Evolutionary conservation across 2,113 vertebrate species (phyloP).

Genomic region (Diphyllodes magnificus): DNA sequence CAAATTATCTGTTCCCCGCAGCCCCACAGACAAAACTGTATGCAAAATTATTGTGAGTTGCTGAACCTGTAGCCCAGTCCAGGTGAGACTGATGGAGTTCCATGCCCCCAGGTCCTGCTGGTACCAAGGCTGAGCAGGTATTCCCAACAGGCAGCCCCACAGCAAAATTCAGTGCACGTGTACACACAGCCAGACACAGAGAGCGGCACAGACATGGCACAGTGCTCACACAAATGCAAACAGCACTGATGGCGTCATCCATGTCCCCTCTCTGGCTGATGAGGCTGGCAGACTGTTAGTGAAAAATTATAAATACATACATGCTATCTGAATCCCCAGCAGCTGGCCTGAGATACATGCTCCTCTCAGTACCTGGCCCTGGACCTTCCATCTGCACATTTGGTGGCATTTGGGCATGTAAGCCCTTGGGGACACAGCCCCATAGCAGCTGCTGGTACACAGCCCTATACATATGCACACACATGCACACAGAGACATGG

Average conservation of each 20-base stretch:
- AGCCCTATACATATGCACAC: not conserved
- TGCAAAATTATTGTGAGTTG: not conserved
- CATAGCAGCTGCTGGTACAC: not conserved
- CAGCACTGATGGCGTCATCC: not conserved
- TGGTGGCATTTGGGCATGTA: not conserved
- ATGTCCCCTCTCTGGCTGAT: not conserved
- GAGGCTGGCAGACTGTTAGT: not conserved
- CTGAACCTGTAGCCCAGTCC: not conserved
- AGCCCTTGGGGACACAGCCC: not conserved
- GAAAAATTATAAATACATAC: not conserved
- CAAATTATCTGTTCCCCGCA: not conserved
- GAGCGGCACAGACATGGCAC: not conserved
- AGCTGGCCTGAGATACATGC: not conserved
- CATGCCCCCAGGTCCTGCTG: not conserved
- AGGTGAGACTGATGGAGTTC: not conserved
- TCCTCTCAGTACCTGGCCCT: not conserved
- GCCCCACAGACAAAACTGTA: not conserved
- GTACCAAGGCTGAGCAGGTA: not conserved
- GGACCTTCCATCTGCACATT: not conserved
- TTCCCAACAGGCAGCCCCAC: not conserved
- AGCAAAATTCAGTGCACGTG: fast-evolving
- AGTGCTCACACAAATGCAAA: not conserved
- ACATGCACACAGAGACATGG: too few relatives aligned
- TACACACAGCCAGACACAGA: not conserved
- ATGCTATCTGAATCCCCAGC: not conserved